phyloP scores from a whole-genome alignment of 2,888 invertebrate genomes.

The Agrypnus murinus region DNA sequence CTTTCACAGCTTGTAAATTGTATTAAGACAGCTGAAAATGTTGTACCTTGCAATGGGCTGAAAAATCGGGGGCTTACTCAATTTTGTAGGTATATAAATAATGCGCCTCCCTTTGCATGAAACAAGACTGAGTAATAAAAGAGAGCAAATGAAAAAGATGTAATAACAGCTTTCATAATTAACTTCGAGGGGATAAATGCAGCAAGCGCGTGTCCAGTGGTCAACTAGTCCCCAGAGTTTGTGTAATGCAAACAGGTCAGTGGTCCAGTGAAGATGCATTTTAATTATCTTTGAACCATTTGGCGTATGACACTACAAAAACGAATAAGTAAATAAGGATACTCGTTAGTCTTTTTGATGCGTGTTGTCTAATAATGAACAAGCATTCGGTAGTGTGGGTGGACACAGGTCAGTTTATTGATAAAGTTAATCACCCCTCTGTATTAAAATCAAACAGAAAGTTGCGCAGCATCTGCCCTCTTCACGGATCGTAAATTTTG shows the following conservation, averaged over 20 bases:
- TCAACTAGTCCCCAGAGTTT: conserved; percentile 39
- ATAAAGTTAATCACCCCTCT: conserved; percentile 61
- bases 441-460: conserved; percentile 62
- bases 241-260: neutral
- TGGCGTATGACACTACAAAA: conserved; percentile 22
- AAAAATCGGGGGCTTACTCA: too few species aligned
- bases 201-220: conserved; percentile 23
- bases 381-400: conserved; percentile 40
- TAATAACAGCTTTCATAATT: conserved; percentile 29
- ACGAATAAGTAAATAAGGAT: neutral
- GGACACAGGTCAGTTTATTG: conserved; percentile 68
- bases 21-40: too few species aligned
- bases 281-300: too few species aligned
- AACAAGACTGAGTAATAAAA: too few species aligned
- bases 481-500: conserved; percentile 65
- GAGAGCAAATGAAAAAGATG: conserved; percentile 14
- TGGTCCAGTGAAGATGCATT: conserved; percentile 9
- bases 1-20: too few species aligned
- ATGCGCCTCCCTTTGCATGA: too few species aligned
- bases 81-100: too few species aligned
- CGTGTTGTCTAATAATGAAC: conserved; percentile 16
- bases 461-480: conserved; percentile 65
- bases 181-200: conserved; percentile 20
- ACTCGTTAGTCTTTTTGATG: conserved; percentile 21
- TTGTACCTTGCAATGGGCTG: too few species aligned